These are phyloP conservation scores for Kobus ellipsiprymnus DNA, from an alignment of 2,113 vertebrate species.

Conservation along the genomic window DNA sequence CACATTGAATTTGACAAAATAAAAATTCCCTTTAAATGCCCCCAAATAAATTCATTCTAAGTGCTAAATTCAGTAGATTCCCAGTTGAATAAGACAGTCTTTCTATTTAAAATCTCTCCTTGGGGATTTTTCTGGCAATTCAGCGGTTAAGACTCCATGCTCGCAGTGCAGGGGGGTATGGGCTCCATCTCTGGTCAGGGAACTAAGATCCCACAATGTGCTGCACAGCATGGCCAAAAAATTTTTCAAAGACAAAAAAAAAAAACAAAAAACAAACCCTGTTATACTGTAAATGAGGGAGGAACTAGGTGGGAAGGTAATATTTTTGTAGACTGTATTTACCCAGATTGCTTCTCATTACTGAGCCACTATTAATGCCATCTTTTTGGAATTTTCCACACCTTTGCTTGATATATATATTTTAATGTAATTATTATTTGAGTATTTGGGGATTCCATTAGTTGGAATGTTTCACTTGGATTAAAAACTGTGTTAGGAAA, in stretches of 20 bases:
- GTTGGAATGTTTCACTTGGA: constrained; percentile 30
- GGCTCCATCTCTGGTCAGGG: background rate
- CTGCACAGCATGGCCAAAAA: background rate
- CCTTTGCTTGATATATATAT: background rate
- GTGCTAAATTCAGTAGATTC: background rate
- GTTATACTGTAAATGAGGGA: background rate
- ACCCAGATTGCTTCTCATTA: constrained; percentile 1
- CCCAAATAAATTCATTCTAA: constrained; percentile 32
- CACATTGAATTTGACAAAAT: background rate
- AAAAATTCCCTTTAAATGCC: background rate
- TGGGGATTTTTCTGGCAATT: background rate
- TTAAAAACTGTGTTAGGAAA: background rate
- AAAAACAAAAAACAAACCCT: background rate
- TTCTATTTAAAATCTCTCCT: constrained; percentile 18
- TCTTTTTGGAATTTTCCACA: constrained; percentile 26
- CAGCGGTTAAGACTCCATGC: background rate
- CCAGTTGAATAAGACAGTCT: background rate
- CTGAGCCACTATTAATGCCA: background rate
- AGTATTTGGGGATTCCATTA: background rate
- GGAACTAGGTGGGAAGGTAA: background rate
- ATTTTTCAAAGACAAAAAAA: background rate
- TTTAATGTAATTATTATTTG: background rate
- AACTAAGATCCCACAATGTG: background rate
- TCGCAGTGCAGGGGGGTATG: background rate
- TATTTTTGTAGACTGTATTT: background rate